Conservation (phyloP, 2,888 invertebrate genomes). For the Drosophila meridionalis region DNA sequence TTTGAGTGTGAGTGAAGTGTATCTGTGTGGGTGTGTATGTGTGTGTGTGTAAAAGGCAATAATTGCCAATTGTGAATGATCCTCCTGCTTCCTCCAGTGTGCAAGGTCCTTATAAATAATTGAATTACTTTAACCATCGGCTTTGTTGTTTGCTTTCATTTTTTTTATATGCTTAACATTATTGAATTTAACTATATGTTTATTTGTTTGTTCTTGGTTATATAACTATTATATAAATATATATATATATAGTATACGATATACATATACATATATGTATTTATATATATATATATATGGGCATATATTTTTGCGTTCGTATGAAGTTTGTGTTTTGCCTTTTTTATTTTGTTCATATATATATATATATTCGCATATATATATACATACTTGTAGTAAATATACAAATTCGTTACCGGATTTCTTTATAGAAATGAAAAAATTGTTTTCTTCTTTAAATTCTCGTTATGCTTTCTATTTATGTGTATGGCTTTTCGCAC, state of each 20-base stretch:
- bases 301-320: constrained; percentile 45
- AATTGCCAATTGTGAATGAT: constrained; percentile 55
- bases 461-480: constrained; percentile 69
- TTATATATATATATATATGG: constrained; percentile 50
- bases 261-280: constrained; percentile 27
- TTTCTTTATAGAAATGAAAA: constrained; percentile 79
- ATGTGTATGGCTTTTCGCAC: constrained; percentile 68
- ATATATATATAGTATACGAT: constrained; percentile 52
- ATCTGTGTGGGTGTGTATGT: constrained; percentile 15
- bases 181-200: constrained; percentile 79
- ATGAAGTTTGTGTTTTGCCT: constrained; percentile 42
- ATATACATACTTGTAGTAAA: constrained; percentile 62
- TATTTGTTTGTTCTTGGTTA: constrained; percentile 79
- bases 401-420: constrained; percentile 79
- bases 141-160: constrained; percentile 35
- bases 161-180: constrained; percentile 69
- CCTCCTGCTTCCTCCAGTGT: constrained; percentile 30
- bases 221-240: constrained; percentile 69
- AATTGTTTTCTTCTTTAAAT: constrained; percentile 68
- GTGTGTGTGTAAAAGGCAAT: constrained; percentile 38
- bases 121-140: constrained; percentile 64
- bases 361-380: constrained; percentile 36
- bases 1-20: constrained; percentile 27
- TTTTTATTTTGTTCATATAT: constrained; percentile 37
- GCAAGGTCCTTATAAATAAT: constrained; percentile 72